Evolutionary conservation across 1,140 invertebrate species (phyloP).

Genomic region (Panagrolaimus sp.): DNA sequence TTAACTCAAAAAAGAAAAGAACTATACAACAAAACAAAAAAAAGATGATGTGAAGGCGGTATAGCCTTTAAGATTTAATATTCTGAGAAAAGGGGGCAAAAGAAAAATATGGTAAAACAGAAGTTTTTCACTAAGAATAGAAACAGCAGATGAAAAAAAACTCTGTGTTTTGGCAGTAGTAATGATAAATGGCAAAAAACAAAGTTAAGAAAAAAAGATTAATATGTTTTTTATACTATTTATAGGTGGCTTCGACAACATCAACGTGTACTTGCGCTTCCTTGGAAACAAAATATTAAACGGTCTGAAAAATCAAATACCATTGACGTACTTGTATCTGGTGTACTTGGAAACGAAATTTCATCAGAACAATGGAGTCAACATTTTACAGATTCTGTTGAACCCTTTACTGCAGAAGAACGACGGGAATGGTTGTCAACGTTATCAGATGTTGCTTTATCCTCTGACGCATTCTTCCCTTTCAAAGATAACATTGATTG

Average conservation of each 20-base stretch:
- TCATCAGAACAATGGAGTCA: constrained; percentile 37
- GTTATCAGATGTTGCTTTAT: constrained; percentile 77
- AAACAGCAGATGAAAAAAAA: too few relatives aligned
- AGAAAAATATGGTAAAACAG: too few relatives aligned
- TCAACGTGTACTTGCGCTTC: constrained; percentile 75
- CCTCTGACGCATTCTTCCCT: constrained; percentile 97
- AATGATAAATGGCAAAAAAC: too few relatives aligned
- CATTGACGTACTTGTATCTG: constrained; percentile 88
- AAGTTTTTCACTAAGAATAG: too few relatives aligned
- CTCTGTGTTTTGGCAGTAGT: too few relatives aligned
- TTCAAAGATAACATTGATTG: constrained; percentile 95
- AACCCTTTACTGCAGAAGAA: constrained; percentile 62
- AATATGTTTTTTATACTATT: neutral
- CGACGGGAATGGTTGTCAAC: constrained; percentile 72
- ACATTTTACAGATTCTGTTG: constrained; percentile 49
- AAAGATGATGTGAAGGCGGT: too few relatives aligned
- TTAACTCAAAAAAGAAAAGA: too few relatives aligned
- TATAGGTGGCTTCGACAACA: constrained; percentile 84
- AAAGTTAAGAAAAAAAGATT: too few relatives aligned
- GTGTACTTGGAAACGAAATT: constrained; percentile 70
- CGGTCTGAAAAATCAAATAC: constrained; percentile 88
- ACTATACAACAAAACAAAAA: too few relatives aligned
- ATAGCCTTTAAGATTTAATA: too few relatives aligned
- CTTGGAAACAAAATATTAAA: constrained; percentile 80
- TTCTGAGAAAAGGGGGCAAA: too few relatives aligned